phyloP scores from a whole-genome alignment of 2,888 invertebrate species.

The Drosophila histrio region DNA sequence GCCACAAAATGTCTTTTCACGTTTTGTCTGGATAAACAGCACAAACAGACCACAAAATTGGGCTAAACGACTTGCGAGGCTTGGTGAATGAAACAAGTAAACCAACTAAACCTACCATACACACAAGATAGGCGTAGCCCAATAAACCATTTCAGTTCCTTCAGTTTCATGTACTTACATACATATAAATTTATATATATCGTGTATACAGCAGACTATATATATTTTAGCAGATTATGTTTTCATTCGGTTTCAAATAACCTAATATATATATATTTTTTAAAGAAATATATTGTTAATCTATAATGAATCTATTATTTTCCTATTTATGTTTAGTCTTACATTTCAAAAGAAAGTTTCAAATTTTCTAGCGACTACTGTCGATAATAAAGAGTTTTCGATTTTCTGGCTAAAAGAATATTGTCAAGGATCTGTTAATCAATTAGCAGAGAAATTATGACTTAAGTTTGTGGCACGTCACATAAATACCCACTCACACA shows the following conservation, averaged over 20 bases:
- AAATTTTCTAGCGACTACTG: background rate
- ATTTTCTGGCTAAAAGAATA: background rate
- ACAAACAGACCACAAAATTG: conserved; percentile 19
- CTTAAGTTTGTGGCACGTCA: conserved; percentile 1
- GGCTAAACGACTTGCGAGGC: background rate
- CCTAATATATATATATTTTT: background rate
- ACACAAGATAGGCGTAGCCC: conserved; percentile 31
- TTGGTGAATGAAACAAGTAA: conserved; percentile 5
- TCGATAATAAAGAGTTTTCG: background rate
- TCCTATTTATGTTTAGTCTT: background rate
- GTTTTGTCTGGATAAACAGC: conserved; percentile 40
- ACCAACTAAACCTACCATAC: background rate
- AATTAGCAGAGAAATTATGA: conserved; percentile 39
- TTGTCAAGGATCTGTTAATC: conserved; percentile 24
- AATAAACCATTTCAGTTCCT: conserved; percentile 9
- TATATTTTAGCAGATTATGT: background rate
- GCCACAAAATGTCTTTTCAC: conserved; percentile 73
- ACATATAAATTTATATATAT: too few relatives aligned
- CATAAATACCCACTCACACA: background rate
- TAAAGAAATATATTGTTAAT: background rate
- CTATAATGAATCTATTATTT: background rate
- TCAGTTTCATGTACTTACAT: background rate
- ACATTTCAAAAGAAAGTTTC: background rate
- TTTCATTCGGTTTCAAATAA: background rate
- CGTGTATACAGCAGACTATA: background rate